Base-by-base conservation (phyloP, 2,797 vertebrate genomes). In the Rhinogobio ventralis region DNA sequence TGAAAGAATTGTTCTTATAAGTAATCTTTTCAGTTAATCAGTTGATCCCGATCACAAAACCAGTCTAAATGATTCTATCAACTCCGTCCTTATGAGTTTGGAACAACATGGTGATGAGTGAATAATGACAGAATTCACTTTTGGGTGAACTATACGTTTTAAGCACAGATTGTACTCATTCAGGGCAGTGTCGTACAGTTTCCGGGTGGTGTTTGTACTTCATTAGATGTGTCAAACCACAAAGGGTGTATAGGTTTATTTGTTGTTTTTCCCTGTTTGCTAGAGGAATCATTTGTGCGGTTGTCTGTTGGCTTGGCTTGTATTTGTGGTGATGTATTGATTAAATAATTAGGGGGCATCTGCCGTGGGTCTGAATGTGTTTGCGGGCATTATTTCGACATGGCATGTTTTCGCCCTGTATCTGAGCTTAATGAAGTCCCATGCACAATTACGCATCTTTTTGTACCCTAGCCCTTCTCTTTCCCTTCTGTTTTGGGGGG, bases 401-500 rank as follows among this genome's bases (percentile, higher is more conserved):
- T 82, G 80, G 30, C 67, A 71, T 71, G 75, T 62, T 69, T 84
- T 79, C 30, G 55, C 28, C 53, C 20, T 49, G 75, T 79, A 51
- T 79, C 67, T 79, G 83, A 79, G 53, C 83, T 79, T 78, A 79
- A 79, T 72, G 51, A 62, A 71, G 46, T 60, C 30, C 19, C 25
- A 33, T 77, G 62, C 64, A 60, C 51, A 74, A 60, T 88, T 79
- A 79, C 17, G 30, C 67, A 57, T 71, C 66, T 55, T 66, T 71
- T 71, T 20, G 42, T 75, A 20, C 53, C 76, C 7, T 36, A 28
- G 66, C 36, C 30, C 51, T 84, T 60, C n/a, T 55, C 76, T 25
- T 81, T 87, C 89, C 86, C 89, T 39, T 78, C 68, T 85, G 77
- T 88, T 84, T 79, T 85, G 88, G 83, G 77, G 91, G 87, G 89